Evolutionary conservation across 2,113 vertebrate species (phyloP), one percentile per base, ranked within the genome.

Genomic region (Centropus bengalensis): DNA sequence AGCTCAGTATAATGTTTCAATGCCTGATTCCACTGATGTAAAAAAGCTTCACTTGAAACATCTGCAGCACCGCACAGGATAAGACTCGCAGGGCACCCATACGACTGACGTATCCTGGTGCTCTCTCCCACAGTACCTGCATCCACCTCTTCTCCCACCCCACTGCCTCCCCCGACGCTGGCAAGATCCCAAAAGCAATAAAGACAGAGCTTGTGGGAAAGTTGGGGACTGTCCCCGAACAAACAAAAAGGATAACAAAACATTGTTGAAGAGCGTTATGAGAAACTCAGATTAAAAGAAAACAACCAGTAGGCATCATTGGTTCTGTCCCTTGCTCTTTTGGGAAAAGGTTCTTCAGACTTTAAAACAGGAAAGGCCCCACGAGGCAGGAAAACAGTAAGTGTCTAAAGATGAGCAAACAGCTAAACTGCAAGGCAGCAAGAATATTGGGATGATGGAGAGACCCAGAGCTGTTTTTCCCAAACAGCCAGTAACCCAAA

Each of bases 221-320:
- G 15, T 22, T 54, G 51, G 60, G 84, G 23, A 8, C 51, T 26
- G 10, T 5, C 32, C 15, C 23, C 28, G 44, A 22, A 67, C 10
- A 24, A 67, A 33, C 58, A 38, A 26, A 71, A 36, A 36, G 36
- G 36, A 20, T 14, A 51, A 56, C 27, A 70, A 70, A 40, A 8
- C 4, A 26, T 67, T 90, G 91, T 82, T 21, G 56, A 40, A 56
- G 54, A 47, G 9, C 36, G 2, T 68, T 55, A 59, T 1, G 26
- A 73, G 27, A 78, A 54, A 42, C 10, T 9, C 66, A 45, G 42
- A 78, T 27, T 49, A 36, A 79, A 92, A 91, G 42, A 71, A 84
- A 85, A 82, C 20, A 49, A 63, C 6, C 4, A 42, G 24, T 32
- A 0, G 1, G 13, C 33, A 24, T 26, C 0, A 1, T 7, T 0